Conservation (phyloP, 2,113 vertebrate genomes). For the Hyperopisus bebe region DNA sequence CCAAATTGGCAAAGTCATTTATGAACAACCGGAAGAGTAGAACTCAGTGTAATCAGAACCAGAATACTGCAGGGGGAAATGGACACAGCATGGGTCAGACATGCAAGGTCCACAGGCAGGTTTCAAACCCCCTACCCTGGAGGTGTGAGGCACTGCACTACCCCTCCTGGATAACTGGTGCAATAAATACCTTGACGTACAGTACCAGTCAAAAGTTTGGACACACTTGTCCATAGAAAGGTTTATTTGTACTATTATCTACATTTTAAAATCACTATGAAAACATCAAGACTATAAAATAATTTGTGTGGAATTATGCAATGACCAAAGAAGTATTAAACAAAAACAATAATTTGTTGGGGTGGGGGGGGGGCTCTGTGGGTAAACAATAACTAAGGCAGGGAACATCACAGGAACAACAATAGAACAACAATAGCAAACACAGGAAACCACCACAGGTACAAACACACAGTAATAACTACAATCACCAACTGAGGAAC, state of each 20-base stretch:
- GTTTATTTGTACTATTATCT: neutral
- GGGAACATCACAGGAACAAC: neutral
- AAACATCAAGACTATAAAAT: neutral
- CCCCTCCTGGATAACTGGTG: neutral
- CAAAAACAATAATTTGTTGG: neutral
- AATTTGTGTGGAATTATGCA: neutral
- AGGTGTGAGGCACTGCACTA: neutral
- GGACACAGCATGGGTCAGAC: neutral
- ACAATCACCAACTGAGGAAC: neutral
- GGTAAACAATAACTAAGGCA: neutral
- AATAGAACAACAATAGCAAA: neutral
- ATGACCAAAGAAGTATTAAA: neutral
- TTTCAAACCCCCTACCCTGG: neutral
- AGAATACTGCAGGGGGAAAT: neutral
- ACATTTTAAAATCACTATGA: neutral
- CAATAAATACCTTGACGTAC: neutral
- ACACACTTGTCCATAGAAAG: neutral
- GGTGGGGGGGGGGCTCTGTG: neutral
- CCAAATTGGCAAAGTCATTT: neutral
- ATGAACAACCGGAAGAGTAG: neutral
- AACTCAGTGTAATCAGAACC: neutral
- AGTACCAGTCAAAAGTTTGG: neutral
- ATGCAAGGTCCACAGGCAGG: neutral
- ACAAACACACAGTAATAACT: neutral
- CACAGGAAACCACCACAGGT: neutral